These are phyloP conservation scores for Aradus depressus DNA, from an alignment of 2,888 invertebrate genomes.

Conservation along the genomic window DNA sequence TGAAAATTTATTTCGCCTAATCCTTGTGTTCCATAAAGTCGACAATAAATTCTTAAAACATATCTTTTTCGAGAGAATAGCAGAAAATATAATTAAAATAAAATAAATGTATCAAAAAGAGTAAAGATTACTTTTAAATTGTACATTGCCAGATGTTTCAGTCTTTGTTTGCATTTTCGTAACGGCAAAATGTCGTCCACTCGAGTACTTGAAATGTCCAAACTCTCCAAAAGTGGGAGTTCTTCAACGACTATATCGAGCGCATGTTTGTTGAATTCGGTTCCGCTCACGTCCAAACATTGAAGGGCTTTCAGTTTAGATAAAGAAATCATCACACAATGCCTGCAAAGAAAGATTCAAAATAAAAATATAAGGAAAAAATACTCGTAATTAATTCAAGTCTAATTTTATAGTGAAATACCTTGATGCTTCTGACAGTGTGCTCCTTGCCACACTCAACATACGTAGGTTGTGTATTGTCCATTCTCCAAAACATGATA, in stretches of 20 bases:
- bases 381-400: background rate
- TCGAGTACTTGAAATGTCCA: constrained; percentile 54
- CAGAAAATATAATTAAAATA: background rate
- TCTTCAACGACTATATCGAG: constrained; percentile 54
- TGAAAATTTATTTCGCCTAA: no score
- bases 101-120: no score
- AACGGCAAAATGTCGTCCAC: constrained; percentile 51
- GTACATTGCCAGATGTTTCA: constrained; percentile 49
- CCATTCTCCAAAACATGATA: constrained; percentile 55
- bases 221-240: constrained; percentile 47
- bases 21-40: no score
- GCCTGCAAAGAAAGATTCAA: constrained; percentile 35
- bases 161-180: constrained; percentile 43
- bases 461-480: constrained; percentile 48
- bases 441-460: constrained; percentile 50
- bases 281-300: constrained; percentile 51
- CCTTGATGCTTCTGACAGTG: constrained; percentile 48
- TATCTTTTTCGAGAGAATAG: background rate
- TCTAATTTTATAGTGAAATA: constrained; percentile 29
- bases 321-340: constrained; percentile 47
- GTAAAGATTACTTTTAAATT: constrained; percentile 45
- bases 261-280: constrained; percentile 54
- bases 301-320: constrained; percentile 48
- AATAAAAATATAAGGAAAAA: background rate
- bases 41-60: background rate